Evolutionary conservation across 2,113 vertebrate species (phyloP).

Genomic region (Crotalus helleri): DNA sequence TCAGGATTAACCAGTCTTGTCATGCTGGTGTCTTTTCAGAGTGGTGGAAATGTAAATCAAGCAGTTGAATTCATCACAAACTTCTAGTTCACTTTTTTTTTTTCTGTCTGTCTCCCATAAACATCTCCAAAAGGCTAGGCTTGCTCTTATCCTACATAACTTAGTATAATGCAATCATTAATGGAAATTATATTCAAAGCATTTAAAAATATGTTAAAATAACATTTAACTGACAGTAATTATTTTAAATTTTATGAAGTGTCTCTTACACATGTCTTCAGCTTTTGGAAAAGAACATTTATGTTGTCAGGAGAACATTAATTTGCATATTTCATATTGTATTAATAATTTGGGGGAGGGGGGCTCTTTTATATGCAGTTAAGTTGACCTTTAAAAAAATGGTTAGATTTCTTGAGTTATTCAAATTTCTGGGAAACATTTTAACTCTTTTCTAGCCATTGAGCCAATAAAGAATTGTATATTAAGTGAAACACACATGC

Average conservation of each 20-base stretch:
- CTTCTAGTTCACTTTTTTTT: background rate
- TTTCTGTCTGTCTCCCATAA: background rate
- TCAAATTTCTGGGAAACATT: background rate
- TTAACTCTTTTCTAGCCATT: background rate
- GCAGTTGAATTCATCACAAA: background rate
- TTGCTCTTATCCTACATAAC: background rate
- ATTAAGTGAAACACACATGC: background rate
- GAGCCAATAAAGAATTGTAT: background rate
- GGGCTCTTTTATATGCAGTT: background rate
- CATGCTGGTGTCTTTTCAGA: background rate
- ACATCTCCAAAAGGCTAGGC: background rate
- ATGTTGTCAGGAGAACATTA: background rate
- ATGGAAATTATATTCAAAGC: background rate
- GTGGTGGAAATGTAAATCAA: background rate
- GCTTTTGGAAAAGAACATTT: background rate
- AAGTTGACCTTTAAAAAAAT: background rate
- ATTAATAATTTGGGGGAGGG: background rate
- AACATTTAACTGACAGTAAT: background rate
- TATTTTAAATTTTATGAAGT: constrained; percentile 1
- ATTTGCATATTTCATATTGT: constrained; percentile 20
- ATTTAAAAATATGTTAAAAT: constrained; percentile 3
- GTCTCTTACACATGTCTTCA: constrained; percentile 8
- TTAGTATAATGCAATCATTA: background rate
- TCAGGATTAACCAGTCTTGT: background rate
- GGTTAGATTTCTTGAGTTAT: background rate